Conservation (phyloP, 2,797 vertebrate genomes). For the Phalloptychus januarius region DNA sequence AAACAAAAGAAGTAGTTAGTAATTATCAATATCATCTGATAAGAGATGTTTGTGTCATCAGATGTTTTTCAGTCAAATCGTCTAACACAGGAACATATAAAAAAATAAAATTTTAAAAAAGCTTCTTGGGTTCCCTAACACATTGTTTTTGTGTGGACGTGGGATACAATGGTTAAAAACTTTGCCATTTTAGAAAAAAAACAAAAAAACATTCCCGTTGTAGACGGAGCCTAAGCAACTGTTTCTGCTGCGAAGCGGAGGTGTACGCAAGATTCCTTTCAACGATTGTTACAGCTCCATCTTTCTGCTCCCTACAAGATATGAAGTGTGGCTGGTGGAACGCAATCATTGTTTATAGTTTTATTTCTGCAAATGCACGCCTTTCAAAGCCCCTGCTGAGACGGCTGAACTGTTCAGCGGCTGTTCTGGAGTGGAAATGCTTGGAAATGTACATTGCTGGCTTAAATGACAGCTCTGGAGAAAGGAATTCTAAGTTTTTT, state of each 20-base stretch:
- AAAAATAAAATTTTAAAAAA: not conserved
- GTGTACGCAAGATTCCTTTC: not conserved
- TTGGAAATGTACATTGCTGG: not conserved
- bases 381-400: not conserved
- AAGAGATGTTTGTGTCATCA: too few species aligned
- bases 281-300: not conserved
- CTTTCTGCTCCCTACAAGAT: not conserved
- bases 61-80: too few species aligned
- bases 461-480: not conserved
- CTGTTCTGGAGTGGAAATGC: not conserved
- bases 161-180: not conserved
- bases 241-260: not conserved
- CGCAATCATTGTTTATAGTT: not conserved
- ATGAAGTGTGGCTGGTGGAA: not conserved
- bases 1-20: too few species aligned
- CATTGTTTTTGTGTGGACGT: not conserved
- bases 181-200: not conserved
- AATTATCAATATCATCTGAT: too few species aligned
- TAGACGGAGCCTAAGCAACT: not conserved
- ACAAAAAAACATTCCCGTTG: not conserved
- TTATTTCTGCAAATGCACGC: not conserved
- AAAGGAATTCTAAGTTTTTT: not conserved
- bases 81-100: too few species aligned
- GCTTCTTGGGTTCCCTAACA: not conserved
- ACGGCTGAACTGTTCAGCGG: not conserved